Evolutionary conservation across 2,113 vertebrate species (phyloP).

Genomic region (Mixornis gularis): DNA sequence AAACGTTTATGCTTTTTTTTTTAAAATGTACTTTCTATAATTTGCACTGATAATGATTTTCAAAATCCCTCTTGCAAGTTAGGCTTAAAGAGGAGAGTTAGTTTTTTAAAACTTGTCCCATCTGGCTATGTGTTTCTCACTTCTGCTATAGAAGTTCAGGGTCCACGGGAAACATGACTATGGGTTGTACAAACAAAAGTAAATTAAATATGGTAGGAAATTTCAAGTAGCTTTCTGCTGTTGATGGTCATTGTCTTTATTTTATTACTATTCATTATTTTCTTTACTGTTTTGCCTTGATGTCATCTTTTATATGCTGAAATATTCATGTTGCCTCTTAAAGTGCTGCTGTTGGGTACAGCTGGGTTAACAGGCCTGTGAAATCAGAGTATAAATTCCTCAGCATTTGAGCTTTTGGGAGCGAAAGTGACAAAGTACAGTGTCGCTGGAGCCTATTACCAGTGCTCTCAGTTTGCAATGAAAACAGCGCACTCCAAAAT

Average conservation of each 20-base stretch:
- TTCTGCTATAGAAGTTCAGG: not conserved
- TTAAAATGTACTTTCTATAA: not conserved
- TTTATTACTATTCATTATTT: not conserved
- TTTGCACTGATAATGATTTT: not conserved
- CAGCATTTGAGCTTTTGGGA: not conserved
- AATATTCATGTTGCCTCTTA: not conserved
- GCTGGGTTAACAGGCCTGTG: not conserved
- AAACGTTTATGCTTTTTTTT: not conserved
- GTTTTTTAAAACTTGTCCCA: not conserved
- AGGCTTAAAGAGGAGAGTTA: not conserved
- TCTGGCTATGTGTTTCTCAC: not conserved
- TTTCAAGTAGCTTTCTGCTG: not conserved
- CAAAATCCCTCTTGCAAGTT: not conserved
- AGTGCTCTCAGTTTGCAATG: not conserved
- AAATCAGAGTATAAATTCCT: not conserved
- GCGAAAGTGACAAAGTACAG: not conserved
- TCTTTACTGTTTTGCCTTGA: not conserved
- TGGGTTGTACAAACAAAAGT: not conserved
- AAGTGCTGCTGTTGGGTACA: not conserved
- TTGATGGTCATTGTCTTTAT: not conserved
- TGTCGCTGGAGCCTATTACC: not conserved
- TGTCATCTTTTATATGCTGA: not conserved
- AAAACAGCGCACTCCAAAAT: constrained; percentile 28
- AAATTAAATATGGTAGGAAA: not conserved
- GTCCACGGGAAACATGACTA: not conserved